These are phyloP conservation scores for Icerya purchasi DNA, from an alignment of 2,888 invertebrate species.

Conservation along the genomic window DNA sequence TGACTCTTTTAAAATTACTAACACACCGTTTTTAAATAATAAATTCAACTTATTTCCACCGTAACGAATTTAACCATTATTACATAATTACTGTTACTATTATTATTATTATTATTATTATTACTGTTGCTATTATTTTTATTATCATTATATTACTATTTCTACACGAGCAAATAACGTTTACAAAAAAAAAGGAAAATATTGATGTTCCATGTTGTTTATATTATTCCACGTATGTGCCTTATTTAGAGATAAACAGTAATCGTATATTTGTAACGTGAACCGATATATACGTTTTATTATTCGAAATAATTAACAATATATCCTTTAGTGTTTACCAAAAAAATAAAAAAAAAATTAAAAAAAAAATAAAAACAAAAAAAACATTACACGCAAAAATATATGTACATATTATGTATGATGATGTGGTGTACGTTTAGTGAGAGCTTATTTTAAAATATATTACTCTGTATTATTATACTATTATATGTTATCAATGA, in stretches of 20 bases:
- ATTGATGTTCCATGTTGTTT: neutral
- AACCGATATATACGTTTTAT: neutral
- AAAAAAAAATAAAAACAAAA: too few relatives aligned
- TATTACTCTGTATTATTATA: neutral
- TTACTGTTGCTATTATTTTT: neutral
- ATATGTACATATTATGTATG: neutral
- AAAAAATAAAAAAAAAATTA: too few relatives aligned
- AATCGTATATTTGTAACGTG: neutral
- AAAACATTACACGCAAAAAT: too few relatives aligned
- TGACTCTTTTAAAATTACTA: neutral
- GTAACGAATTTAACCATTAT: too few relatives aligned
- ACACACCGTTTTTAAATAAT: too few relatives aligned
- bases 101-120: too few relatives aligned
- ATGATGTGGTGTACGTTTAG: neutral
- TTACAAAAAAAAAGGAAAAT: neutral
- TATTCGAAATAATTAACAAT: neutral
- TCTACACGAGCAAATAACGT: too few relatives aligned
- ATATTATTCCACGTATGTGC: neutral
- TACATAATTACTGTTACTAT: too few relatives aligned
- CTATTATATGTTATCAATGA: too few relatives aligned
- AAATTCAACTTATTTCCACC: too few relatives aligned
- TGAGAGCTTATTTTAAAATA: neutral
- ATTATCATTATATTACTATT: too few relatives aligned
- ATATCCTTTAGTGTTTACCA: too few relatives aligned
- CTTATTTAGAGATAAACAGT: neutral